Conservation (phyloP, 2,113 vertebrate genomes). For the Rhadina sibilatrix region DNA sequence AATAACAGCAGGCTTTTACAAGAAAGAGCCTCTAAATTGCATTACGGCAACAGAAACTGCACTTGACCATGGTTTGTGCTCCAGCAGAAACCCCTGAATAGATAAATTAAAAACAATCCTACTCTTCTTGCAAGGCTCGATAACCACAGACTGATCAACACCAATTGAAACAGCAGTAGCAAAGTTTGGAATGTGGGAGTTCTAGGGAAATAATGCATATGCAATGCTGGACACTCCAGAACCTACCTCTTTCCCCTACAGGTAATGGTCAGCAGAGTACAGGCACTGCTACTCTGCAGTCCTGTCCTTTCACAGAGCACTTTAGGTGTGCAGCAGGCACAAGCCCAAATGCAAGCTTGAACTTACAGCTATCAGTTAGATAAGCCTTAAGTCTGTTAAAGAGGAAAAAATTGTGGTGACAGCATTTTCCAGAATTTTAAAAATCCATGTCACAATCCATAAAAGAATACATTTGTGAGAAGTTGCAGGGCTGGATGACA, state of each 20-base stretch:
- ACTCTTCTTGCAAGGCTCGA: background rate
- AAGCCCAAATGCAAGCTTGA: background rate
- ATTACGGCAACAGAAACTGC: background rate
- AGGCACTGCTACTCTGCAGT: background rate
- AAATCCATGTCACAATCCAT: background rate
- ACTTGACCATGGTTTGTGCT: background rate
- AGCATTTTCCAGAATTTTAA: background rate
- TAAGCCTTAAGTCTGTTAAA: background rate
- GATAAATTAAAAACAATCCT: background rate
- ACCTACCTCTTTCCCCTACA: background rate
- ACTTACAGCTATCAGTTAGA: background rate
- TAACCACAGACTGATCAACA: background rate
- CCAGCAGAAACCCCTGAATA: background rate
- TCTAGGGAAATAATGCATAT: background rate
- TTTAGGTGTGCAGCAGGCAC: background rate
- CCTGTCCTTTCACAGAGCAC: background rate
- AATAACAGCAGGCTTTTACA: slow-evolving; percentile 42
- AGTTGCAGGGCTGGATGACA: background rate
- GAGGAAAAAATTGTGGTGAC: background rate
- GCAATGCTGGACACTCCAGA: background rate
- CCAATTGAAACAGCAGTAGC: background rate
- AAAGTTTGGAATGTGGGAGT: background rate
- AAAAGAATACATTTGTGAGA: background rate
- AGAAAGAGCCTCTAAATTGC: slow-evolving; percentile 1
- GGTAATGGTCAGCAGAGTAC: background rate